A percentile compares a stretch with the other conserved stretches of the same genome.
Conservation (phyloP, 2,797 vertebrate species). For the Aeoliscus strigatus region DNA sequence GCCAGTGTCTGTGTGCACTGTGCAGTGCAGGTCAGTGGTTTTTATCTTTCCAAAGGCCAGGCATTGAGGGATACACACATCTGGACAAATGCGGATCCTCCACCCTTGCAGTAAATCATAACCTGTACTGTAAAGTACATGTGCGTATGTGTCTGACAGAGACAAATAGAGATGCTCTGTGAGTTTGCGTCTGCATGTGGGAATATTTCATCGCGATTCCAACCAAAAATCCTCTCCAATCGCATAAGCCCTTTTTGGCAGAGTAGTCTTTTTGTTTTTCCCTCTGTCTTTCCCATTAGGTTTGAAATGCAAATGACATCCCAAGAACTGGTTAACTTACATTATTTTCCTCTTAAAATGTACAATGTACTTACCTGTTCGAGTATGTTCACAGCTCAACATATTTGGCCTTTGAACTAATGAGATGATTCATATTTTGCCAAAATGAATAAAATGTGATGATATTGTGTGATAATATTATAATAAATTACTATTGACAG, state of each 20-base stretch:
- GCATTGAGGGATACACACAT: slow-evolving; percentile 70
- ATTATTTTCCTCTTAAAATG: too few relatives aligned
- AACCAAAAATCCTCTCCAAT: slow-evolving; percentile 23
- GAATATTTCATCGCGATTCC: slow-evolving; percentile 31
- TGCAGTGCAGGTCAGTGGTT: slow-evolving; percentile 64
- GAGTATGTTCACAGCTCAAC: too few relatives aligned
- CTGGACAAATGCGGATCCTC: slow-evolving; percentile 71
- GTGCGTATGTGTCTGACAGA: slow-evolving; percentile 36
- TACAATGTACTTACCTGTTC: too few relatives aligned
- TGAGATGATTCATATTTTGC: too few relatives aligned
- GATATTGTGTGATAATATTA: too few relatives aligned
- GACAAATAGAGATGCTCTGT: slow-evolving; percentile 39
- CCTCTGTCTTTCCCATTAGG: slow-evolving; percentile 7
- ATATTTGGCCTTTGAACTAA: too few relatives aligned
- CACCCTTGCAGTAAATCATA: slow-evolving; percentile 62
- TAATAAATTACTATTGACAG: too few relatives aligned
- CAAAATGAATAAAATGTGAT: too few relatives aligned
- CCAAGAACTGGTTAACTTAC: too few relatives aligned
- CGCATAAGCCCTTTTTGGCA: slow-evolving; percentile 12
- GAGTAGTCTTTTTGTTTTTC: too few relatives aligned
- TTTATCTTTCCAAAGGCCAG: slow-evolving; percentile 69
- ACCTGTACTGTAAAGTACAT: slow-evolving; percentile 45
- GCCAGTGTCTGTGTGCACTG: slow-evolving; percentile 64
- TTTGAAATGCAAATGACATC: too few relatives aligned
- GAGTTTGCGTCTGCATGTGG: slow-evolving; percentile 26